Percentiles rank a stretch among this genome's conserved stretches.
phyloP scores from a whole-genome alignment of 2,113 vertebrate genomes.

The Tapirus terrestris region DNA sequence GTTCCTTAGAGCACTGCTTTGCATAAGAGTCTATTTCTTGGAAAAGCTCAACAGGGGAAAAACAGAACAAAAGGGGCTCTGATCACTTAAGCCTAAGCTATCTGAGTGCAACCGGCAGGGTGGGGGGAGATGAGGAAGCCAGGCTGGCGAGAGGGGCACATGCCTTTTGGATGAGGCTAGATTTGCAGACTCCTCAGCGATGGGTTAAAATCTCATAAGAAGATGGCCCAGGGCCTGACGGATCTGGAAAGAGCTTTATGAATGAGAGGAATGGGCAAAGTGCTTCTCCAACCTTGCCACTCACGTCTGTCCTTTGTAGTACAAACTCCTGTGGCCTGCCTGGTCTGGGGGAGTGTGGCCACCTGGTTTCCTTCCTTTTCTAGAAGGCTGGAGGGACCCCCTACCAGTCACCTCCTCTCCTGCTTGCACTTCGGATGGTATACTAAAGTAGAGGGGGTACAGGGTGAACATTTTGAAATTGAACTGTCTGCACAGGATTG shows the following conservation, averaged over 20 bases:
- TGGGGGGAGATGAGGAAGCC: neutral
- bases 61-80: constrained; percentile 75
- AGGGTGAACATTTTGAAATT: neutral
- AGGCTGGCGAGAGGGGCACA: neutral
- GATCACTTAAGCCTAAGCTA: constrained; percentile 24
- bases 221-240: neutral
- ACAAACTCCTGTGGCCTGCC: neutral
- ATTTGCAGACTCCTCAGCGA: neutral
- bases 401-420: fast-evolving
- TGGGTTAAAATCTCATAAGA: neutral
- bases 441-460: neutral
- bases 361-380: neutral
- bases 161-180: neutral
- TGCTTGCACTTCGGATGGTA: neutral
- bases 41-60: constrained; percentile 69
- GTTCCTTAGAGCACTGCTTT: constrained; percentile 74
- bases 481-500: neutral
- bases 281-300: neutral
- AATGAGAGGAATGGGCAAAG: neutral
- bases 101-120: neutral
- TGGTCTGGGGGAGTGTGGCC: neutral
- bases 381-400: neutral
- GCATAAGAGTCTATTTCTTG: constrained; percentile 77
- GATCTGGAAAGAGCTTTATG: constrained; percentile 26
- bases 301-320: neutral